Conservation (phyloP, 2,888 invertebrate genomes). For the Nezara viridula region DNA sequence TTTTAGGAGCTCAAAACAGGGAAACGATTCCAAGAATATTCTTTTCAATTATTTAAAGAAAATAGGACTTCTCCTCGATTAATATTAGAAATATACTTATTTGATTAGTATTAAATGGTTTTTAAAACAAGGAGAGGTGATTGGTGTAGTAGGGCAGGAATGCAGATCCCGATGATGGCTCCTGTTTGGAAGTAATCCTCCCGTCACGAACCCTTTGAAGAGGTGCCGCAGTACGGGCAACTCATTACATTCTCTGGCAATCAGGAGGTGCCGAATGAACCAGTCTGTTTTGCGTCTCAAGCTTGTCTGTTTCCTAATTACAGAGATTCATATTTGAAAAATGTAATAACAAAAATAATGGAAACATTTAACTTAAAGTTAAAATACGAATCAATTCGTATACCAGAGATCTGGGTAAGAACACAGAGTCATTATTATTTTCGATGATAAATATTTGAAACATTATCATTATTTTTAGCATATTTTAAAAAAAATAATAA, state of each 20-base stretch:
- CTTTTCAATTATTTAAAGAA: no score
- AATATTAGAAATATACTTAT: background rate
- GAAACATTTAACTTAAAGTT: no score
- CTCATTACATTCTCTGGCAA: background rate
- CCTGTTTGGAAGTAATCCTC: slow-evolving; percentile 8
- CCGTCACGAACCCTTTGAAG: slow-evolving; percentile 19
- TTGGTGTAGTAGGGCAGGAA: background rate
- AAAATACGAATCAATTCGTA: no score
- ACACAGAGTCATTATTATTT: no score
- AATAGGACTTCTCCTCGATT: background rate
- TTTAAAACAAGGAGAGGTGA: background rate
- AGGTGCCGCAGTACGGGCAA: background rate
- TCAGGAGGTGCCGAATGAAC: background rate
- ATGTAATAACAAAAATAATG: no score
- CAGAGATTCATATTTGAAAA: background rate
- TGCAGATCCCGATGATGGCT: background rate
- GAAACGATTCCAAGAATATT: no score
- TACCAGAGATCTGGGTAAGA: no score
- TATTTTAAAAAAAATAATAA: no score
- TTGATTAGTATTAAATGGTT: background rate
- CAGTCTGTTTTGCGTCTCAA: background rate
- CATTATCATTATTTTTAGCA: no score
- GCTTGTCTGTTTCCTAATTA: background rate
- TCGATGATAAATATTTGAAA: no score
- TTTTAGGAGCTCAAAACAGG: no score